Conservation (phyloP, 2,888 invertebrate species). For the Gymnoscelis rufifasciata region DNA sequence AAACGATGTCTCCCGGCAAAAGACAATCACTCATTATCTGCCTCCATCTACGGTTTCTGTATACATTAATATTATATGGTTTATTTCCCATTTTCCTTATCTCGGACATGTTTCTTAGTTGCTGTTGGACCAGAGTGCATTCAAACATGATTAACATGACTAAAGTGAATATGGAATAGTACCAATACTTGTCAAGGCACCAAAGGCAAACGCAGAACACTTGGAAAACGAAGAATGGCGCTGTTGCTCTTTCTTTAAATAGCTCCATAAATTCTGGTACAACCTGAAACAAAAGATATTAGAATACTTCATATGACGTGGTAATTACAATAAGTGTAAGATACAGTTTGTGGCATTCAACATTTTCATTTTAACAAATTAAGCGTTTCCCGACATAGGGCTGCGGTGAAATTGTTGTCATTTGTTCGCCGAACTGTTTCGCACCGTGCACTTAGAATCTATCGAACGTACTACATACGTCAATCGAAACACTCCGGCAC, state of each 20-base stretch:
- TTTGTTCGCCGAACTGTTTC: too few relatives aligned
- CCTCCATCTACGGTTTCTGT: conserved; percentile 94
- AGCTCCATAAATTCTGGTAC: conserved; percentile 98
- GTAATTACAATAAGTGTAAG: too few relatives aligned
- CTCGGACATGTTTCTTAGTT: conserved; percentile 98
- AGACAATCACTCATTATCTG: conserved; percentile 91
- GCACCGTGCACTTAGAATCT: too few relatives aligned
- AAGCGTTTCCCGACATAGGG: too few relatives aligned
- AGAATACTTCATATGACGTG: too few relatives aligned
- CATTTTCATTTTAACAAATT: too few relatives aligned
- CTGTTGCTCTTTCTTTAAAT: conserved; percentile 98
- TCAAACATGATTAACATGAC: conserved; percentile 98
- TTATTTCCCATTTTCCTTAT: conserved; percentile 99
- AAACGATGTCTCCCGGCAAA: conserved; percentile 97
- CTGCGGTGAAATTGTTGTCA: too few relatives aligned
- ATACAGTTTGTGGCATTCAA: too few relatives aligned
- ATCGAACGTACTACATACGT: too few relatives aligned
- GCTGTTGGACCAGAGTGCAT: conserved; percentile 98
- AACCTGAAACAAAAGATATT: conserved; percentile 68
- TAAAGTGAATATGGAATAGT: conserved; percentile 97
- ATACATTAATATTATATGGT: conserved; percentile 93
- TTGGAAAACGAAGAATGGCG: conserved; percentile 99
- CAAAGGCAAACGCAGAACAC: conserved; percentile 98
- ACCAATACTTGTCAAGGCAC: conserved; percentile 99
- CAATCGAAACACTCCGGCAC: too few relatives aligned